Base-by-base conservation (phyloP, 2,113 vertebrate genomes). In the Tricholaema leucomelas region DNA sequence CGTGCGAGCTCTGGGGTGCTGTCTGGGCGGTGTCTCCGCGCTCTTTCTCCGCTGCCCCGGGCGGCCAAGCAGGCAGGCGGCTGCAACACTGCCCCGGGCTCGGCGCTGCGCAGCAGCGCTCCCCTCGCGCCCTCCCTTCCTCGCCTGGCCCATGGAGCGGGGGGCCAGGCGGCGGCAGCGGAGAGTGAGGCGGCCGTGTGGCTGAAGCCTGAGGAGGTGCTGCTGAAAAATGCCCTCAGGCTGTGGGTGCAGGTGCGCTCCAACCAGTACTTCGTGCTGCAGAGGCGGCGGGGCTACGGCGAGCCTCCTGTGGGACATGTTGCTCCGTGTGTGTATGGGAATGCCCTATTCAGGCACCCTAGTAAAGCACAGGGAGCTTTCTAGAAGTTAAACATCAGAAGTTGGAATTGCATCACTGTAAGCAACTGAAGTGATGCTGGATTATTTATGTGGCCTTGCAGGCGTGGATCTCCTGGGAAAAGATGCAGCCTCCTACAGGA, bases 181-280 rank as follows among this genome's bases (percentile, higher is more conserved):
- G 40, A 76, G n/a, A 59, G 36, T 40, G 7, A 24, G 79, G 83
- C 44, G 92, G 92, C 87, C 66, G 99, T 99, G 99, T 99, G 99
- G 99, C 98, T 99, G 92, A 99, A 98, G 97, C 99, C 99, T 2
- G 99, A 99, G 87, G 99, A 99, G 95, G 98, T 99, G 93, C 97
- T 99, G 95, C 97, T 99, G 92, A 99, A 99, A 97, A 99, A 98
- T 96, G 99, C 98, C 28, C 97, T 99, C 67, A 99, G 99, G 97
- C 96, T 99, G 88, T 99, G 99, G 99, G 97, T 99, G 92, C 98
- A 98, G 91, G 99, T 99, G 97, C 98, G 98, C 90, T 98, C 98
- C 96, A 99, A 99, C 92, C 98, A 98, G 78, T 99, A 99, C 94
- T 99, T 99, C 97, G 98, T 99, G 35, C 97, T 99, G 97, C 99